Evolutionary conservation across 2,888 invertebrate species (phyloP), one percentile per base, ranked within the genome.

Genomic region (Ormyrus labotus): DNA sequence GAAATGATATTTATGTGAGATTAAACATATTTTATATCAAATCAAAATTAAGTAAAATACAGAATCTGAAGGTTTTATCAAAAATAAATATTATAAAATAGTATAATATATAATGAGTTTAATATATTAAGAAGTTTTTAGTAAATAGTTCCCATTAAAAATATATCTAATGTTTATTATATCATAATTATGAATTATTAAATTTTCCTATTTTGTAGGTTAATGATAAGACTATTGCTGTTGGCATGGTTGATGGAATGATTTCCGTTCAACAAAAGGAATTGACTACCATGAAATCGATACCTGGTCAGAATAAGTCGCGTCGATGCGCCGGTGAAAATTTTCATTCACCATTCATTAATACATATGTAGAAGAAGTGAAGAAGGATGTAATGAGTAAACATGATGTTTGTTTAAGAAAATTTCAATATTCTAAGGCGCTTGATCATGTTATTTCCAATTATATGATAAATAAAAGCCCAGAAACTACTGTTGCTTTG

Each of bases 181-280:
- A 34, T 34, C 34, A 34, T 34, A 34, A 34, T 34, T 34, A 34
- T 61, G 11, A 64, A 47, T 61, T 61, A 75, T 63, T 10, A 48
- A 50, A 61, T 64, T 51, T 67, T 61, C 74, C 13, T 80, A 57
- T 79, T 88, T 91, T 34, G 10, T 86, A 94, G 93, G 91, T 92
- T 53, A 92, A 93, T 88, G 97, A 99, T 92, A 95, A 96, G 88
- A 95, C 96, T 0, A 89, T 99, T 82, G 97, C 96, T 7, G 97
- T 96, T 48, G 99, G 99, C 47, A 96, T 98, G 95, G 94, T 96
- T 8, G 97, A 98, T 92, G 98, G 98, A 64, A 92, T 98, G 64
- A 94, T 99, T 83, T 97, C 97, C 8, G 94, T 99, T 80, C 94
- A 95, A 86, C 93, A 96, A 88, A 95, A 95, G 87, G 93, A 94